Evolutionary conservation across 2,113 vertebrate species (phyloP).

Genomic region (Nicator chloris): DNA sequence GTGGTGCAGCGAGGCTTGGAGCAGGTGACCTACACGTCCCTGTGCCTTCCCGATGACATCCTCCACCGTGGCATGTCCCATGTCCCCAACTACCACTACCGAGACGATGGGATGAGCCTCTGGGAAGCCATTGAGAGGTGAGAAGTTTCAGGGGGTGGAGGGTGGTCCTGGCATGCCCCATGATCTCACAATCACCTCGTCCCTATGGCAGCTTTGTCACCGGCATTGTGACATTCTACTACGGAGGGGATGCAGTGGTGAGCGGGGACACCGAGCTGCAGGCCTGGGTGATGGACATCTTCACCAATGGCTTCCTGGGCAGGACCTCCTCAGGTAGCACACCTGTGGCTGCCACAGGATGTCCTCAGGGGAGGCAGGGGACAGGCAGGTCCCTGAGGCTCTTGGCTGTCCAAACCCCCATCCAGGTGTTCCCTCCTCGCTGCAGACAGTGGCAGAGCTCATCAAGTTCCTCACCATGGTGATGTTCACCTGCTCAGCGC

Average conservation of each 20-base stretch:
- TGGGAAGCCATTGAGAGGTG: neutral
- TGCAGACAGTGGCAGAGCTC: neutral
- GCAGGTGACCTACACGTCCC: neutral
- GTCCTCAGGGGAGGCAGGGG: neutral
- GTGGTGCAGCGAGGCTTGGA: neutral
- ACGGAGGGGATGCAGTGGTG: neutral
- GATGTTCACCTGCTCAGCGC: neutral
- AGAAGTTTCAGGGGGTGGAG: neutral
- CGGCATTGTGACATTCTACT: neutral
- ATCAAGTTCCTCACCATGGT: neutral
- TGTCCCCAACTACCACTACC: neutral
- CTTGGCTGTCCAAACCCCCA: neutral
- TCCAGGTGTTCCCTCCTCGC: neutral
- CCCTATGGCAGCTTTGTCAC: neutral
- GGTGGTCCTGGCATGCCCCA: neutral
- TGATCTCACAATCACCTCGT: neutral
- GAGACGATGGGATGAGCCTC: neutral
- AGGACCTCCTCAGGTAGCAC: neutral
- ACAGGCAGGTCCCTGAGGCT: neutral
- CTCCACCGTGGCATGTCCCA: neutral
- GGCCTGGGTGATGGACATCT: slow-evolving; percentile 11
- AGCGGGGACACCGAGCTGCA: neutral
- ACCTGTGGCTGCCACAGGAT: neutral
- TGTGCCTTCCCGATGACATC: neutral
- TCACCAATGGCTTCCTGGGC: neutral